Conservation (phyloP, 2,113 vertebrate genomes). For the Rostratula benghalensis region DNA sequence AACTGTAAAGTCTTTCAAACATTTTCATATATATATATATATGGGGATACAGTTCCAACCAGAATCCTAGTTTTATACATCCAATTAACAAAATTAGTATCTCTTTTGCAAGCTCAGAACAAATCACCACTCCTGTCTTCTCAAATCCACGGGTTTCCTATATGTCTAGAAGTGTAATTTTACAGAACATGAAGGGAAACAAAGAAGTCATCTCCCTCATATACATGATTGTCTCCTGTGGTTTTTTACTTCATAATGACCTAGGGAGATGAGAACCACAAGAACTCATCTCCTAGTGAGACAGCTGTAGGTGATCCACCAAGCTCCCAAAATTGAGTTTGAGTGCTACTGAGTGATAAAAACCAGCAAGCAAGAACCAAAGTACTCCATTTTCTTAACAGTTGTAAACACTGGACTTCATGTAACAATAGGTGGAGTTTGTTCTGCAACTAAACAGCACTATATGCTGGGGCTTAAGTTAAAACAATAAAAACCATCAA, state of each 20-base stretch:
- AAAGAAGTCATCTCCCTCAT: rapidly evolving
- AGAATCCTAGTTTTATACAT: not conserved
- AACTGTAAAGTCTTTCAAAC: not conserved
- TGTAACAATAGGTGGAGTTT: rapidly evolving
- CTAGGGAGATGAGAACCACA: not conserved
- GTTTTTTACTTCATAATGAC: not conserved
- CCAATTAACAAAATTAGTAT: not conserved
- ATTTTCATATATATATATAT: not conserved
- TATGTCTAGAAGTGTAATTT: not conserved
- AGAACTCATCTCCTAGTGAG: not conserved
- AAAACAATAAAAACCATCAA: not conserved
- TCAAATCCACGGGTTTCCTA: not conserved
- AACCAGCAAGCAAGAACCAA: not conserved
- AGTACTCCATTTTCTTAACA: not conserved
- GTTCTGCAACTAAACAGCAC: not conserved
- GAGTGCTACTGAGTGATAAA: not conserved
- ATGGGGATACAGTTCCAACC: not conserved
- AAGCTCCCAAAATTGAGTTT: not conserved
- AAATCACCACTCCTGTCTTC: not conserved
- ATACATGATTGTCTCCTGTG: not conserved
- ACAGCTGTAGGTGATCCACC: not conserved
- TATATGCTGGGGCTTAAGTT: not conserved
- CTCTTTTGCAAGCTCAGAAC: not conserved
- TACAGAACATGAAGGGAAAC: not conserved
- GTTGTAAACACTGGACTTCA: not conserved